Evolutionary conservation across 1,140 invertebrate species (phyloP).

Genomic region (Lysiphlebus fabarum): DNA sequence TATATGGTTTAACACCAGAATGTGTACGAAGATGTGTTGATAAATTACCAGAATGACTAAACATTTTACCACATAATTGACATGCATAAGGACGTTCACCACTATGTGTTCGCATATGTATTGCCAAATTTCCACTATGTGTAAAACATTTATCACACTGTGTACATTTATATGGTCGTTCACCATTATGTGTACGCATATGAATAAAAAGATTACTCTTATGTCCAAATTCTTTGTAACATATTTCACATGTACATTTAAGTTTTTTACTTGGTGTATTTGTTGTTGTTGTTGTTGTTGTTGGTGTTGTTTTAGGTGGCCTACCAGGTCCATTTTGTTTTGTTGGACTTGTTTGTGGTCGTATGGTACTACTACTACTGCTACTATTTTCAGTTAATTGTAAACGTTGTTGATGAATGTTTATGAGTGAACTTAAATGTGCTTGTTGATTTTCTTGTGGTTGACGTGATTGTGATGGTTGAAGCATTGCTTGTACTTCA

Average conservation of each 20-base stretch:
- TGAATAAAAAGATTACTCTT: conserved; percentile 60
- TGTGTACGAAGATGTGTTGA: conserved; percentile 60
- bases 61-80: conserved; percentile 60
- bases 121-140: conserved; percentile 62
- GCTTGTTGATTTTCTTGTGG: conserved; percentile 18
- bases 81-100: conserved; percentile 63
- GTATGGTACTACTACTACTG: conserved; percentile 13
- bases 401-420: conserved; percentile 2
- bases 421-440: conserved; percentile 13
- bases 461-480: not conserved
- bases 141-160: conserved; percentile 70
- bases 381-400: too few species aligned
- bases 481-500: too few species aligned
- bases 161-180: conserved; percentile 69
- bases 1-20: conserved; percentile 58
- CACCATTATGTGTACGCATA: conserved; percentile 64
- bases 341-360: conserved; percentile 22
- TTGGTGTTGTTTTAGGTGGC: conserved; percentile 36
- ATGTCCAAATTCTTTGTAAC: conserved; percentile 58
- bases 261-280: conserved; percentile 36
- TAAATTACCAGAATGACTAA: conserved; percentile 58
- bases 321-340: conserved; percentile 42
- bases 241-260: conserved; percentile 58
- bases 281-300: conserved; percentile 8
- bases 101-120: conserved; percentile 61